phyloP scores from a whole-genome alignment of 1,140 invertebrate genomes.

The Apolygus lucorum region DNA sequence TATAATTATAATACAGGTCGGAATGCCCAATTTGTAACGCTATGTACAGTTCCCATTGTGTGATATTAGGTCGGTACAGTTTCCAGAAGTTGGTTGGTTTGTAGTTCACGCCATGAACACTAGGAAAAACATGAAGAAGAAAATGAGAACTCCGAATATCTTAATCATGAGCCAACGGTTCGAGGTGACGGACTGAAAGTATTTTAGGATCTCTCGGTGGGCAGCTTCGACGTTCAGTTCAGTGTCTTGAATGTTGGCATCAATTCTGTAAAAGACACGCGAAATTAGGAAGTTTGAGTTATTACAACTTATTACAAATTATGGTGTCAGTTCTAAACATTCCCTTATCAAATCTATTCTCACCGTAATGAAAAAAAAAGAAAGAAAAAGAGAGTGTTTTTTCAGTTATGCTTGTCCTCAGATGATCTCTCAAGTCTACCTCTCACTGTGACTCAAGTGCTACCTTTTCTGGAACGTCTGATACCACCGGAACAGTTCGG shows the following conservation, averaged over 20 bases:
- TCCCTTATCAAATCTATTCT: no score
- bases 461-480: no score
- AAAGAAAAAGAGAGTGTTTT: no score
- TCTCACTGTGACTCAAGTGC: no score
- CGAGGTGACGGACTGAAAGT: conserved; percentile 94
- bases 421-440: no score
- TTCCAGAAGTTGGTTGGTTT: no score
- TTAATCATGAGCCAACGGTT: conserved; percentile 99
- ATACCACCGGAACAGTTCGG: no score
- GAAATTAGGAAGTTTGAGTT: not conserved
- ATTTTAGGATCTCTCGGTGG: conserved; percentile 93
- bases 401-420: no score
- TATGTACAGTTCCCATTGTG: not conserved
- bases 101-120: conserved; percentile 72
- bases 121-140: conserved; percentile 99
- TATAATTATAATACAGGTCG: conserved; percentile 12
- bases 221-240: conserved; percentile 95
- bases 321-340: no score
- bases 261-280: conserved; percentile 61
- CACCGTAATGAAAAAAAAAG: no score
- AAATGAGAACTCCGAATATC: conserved; percentile 95
- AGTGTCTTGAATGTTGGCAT: conserved; percentile 92
- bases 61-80: not conserved
- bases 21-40: not conserved
- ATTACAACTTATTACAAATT: no score